These are phyloP conservation scores for Petrocephalus sullivani DNA, from an alignment of 2,797 vertebrate genomes.

Conservation along the genomic window DNA sequence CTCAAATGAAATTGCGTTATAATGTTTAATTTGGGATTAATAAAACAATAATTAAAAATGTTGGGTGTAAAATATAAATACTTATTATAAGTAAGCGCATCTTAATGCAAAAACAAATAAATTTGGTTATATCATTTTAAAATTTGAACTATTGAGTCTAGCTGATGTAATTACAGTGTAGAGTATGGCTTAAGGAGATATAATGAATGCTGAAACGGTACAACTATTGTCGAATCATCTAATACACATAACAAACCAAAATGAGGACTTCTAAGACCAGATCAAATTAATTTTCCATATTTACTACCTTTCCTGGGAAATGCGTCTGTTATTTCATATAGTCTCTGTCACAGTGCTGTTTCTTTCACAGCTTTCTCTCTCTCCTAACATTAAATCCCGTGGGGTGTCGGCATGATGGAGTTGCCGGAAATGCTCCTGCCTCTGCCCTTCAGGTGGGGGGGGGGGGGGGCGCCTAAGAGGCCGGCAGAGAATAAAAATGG, in stretches of 20 bases:
- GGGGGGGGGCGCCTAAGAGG: not conserved
- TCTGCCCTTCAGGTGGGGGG: not conserved
- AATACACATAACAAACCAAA: not conserved
- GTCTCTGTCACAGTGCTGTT: not conserved
- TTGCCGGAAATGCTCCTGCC: not conserved
- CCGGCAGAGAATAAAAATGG: not conserved
- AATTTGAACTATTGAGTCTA: not conserved
- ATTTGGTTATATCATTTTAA: not conserved
- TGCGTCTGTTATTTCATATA: not conserved
- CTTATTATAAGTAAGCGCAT: not conserved
- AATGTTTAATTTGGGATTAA: not conserved
- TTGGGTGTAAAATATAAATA: not conserved
- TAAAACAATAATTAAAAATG: not conserved
- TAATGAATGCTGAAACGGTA: not conserved
- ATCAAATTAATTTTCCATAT: not conserved
- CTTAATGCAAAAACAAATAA: not conserved
- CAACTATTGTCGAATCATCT: not conserved
- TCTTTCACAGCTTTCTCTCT: not conserved
- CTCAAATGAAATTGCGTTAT: not conserved
- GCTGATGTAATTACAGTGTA: not conserved
- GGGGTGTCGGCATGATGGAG: not conserved
- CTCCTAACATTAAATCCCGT: not conserved
- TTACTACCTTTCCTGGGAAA: not conserved
- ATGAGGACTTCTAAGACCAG: not conserved
- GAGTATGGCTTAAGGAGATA: not conserved